Base-by-base conservation (phyloP, 2,888 invertebrate species). In the Mechanitis mazaeus region DNA sequence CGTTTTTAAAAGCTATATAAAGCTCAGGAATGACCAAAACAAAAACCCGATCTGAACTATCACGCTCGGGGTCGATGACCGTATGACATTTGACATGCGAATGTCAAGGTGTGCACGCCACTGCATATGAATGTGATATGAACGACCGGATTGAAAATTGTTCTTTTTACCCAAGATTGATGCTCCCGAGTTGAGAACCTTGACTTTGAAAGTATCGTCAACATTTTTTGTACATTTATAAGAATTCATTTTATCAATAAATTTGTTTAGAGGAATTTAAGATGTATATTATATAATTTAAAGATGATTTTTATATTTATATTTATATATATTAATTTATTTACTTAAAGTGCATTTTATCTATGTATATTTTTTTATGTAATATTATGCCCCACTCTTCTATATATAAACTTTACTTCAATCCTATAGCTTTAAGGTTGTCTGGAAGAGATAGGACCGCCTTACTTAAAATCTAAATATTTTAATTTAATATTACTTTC, bases 61-160 rank as follows among this genome's bases (percentile, higher is more conserved):
- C 83, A 81, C 81, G 81, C 77, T 63, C 65, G 72, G 76, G 84
- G 78, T 87, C 84, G 77, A 65, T 71, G 84, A 67, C 83, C 89
- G 73, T 70, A 79, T 88, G 87, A 87, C 89, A 89, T 89, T 89
- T 89, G 89, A 89, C 89, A 89, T 74, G 75, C 81, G 87, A 88
- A 87, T 88, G 88, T 89, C 88, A 88, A 88, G 87, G 87, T 81
- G 78, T 75, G 73, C 57, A 59, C 70, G 66, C 68, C 70, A 68
- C 57, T 59, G 59, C 60, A 56, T 54, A 33, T 46, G 55, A 60
- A 60, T 58, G 56, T 53, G 45, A 33, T 31, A 3, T 6, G 11
- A 50, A 50, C 31, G 50, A 31, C 50, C 50, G 50, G 31, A 50
- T 31, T 50, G 50, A 31, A 31, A 50, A 31, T 31, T 31, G 28